Percentiles rank a stretch among this genome's conserved stretches.
Evolutionary conservation across 1,140 invertebrate species (phyloP).

Genomic region (Meteorus sp.): DNA sequence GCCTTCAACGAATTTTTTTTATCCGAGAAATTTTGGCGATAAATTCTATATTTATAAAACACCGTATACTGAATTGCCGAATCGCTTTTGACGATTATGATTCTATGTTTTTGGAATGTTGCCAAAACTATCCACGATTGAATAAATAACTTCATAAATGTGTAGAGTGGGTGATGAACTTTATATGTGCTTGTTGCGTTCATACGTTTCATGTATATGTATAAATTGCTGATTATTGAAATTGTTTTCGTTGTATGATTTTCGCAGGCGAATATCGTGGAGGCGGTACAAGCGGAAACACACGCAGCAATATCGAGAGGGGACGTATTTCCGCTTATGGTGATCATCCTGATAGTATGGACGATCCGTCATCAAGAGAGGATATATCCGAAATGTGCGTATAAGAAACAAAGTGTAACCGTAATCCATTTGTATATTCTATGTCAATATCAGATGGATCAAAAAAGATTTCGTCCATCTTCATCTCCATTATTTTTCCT

Average conservation of each 20-base stretch:
- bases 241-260: constrained; percentile 22
- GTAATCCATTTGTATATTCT: neutral
- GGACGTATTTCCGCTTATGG: constrained; percentile 50
- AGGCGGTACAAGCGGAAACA: constrained; percentile 45
- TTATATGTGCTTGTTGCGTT: no score
- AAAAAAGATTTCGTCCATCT: no score
- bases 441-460: constrained; percentile 11
- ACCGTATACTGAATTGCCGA: no score
- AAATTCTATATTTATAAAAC: neutral
- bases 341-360: constrained; percentile 54
- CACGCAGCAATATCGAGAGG: constrained; percentile 48
- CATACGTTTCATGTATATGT: no score
- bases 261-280: constrained; percentile 46
- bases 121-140: constrained; percentile 8
- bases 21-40: neutral
- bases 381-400: constrained; percentile 58
- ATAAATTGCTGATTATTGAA: neutral
- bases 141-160: neutral
- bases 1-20: no score
- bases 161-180: neutral
- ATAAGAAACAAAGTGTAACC: neutral
- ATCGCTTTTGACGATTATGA: constrained; percentile 7
- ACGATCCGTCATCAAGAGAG: constrained; percentile 54
- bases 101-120: neutral
- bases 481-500: no score